phyloP scores from a whole-genome alignment of 2,888 invertebrate genomes.

The Blera fallax region DNA sequence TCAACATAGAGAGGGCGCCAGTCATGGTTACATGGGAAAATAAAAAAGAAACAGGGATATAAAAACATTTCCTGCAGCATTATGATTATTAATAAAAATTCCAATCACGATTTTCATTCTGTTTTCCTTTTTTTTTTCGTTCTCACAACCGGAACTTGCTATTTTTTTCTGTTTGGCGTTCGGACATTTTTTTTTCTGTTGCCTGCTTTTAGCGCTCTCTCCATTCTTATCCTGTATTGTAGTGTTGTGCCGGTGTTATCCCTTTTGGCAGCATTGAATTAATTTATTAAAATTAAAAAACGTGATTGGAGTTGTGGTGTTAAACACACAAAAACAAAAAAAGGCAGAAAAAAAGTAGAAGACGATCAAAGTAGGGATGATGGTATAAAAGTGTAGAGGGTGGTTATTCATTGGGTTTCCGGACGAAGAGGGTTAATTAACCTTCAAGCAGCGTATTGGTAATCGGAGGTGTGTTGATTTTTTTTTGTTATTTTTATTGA shows the following conservation, averaged over 20 bases:
- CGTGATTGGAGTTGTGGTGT: slow-evolving; percentile 12
- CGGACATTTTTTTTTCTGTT: slow-evolving; percentile 10
- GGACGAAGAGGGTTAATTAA: slow-evolving; percentile 24
- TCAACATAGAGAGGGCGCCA: neutral
- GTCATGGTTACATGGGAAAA: slow-evolving; percentile 33
- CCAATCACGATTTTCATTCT: slow-evolving; percentile 72
- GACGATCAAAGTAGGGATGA: neutral
- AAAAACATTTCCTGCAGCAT: slow-evolving; percentile 64
- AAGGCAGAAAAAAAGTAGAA: neutral
- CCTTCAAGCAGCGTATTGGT: slow-evolving; percentile 15
- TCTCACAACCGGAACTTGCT: slow-evolving; percentile 43
- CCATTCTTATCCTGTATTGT: slow-evolving; percentile 49
- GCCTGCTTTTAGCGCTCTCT: neutral
- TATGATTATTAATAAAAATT: slow-evolving; percentile 73
- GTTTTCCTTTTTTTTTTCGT: slow-evolving; percentile 26
- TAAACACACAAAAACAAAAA: too few species aligned
- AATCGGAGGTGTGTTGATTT: slow-evolving; percentile 1
- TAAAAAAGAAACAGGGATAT: slow-evolving; percentile 12
- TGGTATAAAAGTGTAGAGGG: slow-evolving; percentile 5
- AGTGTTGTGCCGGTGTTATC: slow-evolving; percentile 42
- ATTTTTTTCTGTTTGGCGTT: slow-evolving; percentile 42
- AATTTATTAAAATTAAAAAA: slow-evolving; percentile 71
- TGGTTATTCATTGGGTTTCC: slow-evolving; percentile 31
- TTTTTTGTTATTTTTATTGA: neutral
- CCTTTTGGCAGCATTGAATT: slow-evolving; percentile 63